Base-by-base conservation (phyloP, 2,113 vertebrate species). In the Cryptomyrus ogoouensis region DNA sequence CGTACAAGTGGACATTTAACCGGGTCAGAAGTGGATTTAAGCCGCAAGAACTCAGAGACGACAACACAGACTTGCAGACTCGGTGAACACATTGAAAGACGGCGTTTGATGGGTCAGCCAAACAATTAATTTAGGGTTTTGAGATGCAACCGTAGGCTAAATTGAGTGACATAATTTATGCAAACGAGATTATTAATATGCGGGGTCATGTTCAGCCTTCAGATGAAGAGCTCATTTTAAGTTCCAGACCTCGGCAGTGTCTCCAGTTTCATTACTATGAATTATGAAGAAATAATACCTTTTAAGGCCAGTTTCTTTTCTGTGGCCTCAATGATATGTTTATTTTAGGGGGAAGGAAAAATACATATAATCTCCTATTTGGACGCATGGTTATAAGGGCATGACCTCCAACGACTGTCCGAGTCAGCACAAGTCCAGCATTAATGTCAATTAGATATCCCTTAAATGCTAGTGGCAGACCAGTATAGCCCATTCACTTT, bases 261-360 rank as follows among this genome's bases (percentile, higher is more conserved):
- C 91, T 77, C 91, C 91, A 93, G 93, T 93, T 94, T 94, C 92
- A 91, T 95, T 94, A 94, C 93, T 94, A 94, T 93, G 94, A 94
- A 95, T 95, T 95, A 95, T 91, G 93, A 93, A 94, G 95, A 94
- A 95, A 95, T 95, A 93, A 94, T 94, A 94, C 95, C 93, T 94
- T 94, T 88, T 95, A 94, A 95, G 92, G 93, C 90, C 91, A 93
- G 94, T 95, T 94, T 89, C 90, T 93, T 83, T 83, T 94, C 92
- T 92, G 93, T 90, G 87, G 90, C 83, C 84, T 87, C 88, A 89
- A 58, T 91, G 94, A 93, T 91, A 83, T 92, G 92, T 93, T 88
- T 90, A 93, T 89, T 90, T 89, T 90, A 89, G 77, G 92, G 91
- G 91, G 31, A 88, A 88, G 66, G 86, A 88, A 88, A 92, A 93